These are phyloP conservation scores for Rhagium mordax DNA, from an alignment of 2,888 invertebrate genomes.

Conservation along the genomic window DNA sequence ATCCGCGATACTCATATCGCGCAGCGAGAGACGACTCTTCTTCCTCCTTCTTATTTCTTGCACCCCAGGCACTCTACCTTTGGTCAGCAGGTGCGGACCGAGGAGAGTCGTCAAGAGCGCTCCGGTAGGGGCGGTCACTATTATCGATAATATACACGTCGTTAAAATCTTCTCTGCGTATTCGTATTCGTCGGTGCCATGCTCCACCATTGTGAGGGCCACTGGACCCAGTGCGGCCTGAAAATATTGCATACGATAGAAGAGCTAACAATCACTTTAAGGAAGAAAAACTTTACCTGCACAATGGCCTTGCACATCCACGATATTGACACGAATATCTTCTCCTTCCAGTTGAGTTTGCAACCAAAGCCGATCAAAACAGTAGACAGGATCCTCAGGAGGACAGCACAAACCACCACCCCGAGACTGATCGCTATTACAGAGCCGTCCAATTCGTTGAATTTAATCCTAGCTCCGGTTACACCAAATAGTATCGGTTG, in stretches of 20 bases:
- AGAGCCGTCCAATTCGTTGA: slow-evolving; percentile 80
- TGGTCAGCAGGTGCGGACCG: slow-evolving; percentile 45
- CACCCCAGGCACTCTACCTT: slow-evolving; percentile 82
- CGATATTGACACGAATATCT: slow-evolving; percentile 90
- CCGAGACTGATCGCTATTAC: slow-evolving; percentile 81
- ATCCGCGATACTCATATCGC: slow-evolving; percentile 29
- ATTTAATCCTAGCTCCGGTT: slow-evolving; percentile 93
- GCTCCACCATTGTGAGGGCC: slow-evolving; percentile 78
- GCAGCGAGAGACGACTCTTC: slow-evolving; percentile 71
- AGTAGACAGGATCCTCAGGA: slow-evolving; percentile 80
- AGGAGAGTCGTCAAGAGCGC: slow-evolving; percentile 87
- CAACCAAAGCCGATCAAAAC: slow-evolving; percentile 82
- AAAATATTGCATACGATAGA: slow-evolving; percentile 33
- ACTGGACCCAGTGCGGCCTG: slow-evolving; percentile 88
- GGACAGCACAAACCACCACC: slow-evolving; percentile 77
- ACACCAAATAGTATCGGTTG: slow-evolving; percentile 95
- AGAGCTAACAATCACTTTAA: background rate
- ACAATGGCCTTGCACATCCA: slow-evolving; percentile 99
- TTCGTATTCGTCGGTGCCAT: slow-evolving; percentile 68
- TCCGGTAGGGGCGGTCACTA: slow-evolving; percentile 88
- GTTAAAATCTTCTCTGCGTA: slow-evolving; percentile 84
- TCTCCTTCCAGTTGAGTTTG: slow-evolving; percentile 89
- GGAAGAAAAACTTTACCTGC: too few relatives aligned
- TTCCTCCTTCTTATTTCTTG: slow-evolving; percentile 79
- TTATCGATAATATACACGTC: slow-evolving; percentile 85